Evolutionary conservation across 2,797 vertebrate species (phyloP), one percentile per base, ranked within the genome.

Genomic region (Intellagama lesueurii): DNA sequence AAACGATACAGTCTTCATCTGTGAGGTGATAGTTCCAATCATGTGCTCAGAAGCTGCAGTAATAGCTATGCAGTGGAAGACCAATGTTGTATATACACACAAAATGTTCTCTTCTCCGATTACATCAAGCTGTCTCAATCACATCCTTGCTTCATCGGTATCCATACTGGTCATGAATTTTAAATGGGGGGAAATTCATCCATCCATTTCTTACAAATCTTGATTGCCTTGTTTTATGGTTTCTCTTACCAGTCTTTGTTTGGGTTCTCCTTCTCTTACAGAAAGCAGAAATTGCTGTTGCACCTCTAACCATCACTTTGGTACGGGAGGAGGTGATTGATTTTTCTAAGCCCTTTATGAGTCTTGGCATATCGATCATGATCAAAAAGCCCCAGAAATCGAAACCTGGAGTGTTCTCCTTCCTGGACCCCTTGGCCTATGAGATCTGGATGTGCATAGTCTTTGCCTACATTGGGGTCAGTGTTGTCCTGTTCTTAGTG

Each of bases 381-480:
- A 99, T 99, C 97, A 99, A 99, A 97, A 99, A 99, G 94, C 99
- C 99, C 28, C 99, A 99, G 96, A 99, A 99, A 96, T 99, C 99
- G 87, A 99, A 99, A 97, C 99, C 99, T 0, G 99, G 99, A 79
- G 99, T 99, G 85, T 99, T 99, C 97, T 99, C 99, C 91, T 99
- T 99, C 97, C 97, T 99, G 97, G 99, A 99, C 93, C 99, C 99
- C 40, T 97, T 99, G 97, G 99, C 99, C 64, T 99, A 99, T 90
- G 99, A 99, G 97, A 99, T 99, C 94, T 99, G 99, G 99, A 99
- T 99, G 99, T 99, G 99, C 96, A 99, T 99, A 94, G 98, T 99
- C 92, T 99, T 99, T 95, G 99, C 99, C 93, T 99, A 99, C 97
- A 99, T 99, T 91, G 99, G 99, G 89, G 99, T 99, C 97, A 99